Evolutionary conservation across 1,140 invertebrate genomes (phyloP), one percentile per base, ranked within the genome.

Genomic region (Platyscapa corneri): DNA sequence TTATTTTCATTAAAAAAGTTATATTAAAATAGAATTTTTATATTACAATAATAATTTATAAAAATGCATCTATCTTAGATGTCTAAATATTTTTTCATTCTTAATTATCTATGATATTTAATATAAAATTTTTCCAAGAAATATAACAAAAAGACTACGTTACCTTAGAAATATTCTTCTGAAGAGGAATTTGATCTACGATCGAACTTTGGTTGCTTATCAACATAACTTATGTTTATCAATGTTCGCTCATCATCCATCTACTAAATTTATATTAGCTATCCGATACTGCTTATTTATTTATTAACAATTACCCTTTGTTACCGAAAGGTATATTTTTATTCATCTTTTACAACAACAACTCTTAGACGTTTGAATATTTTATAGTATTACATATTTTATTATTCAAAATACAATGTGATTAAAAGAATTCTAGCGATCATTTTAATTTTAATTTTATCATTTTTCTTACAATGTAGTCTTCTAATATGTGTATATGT

Each of bases 211-310:
- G 67, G 32, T 37, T 70, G 18, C 67, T 37, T 70, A 37, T 70
- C 32, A 37, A 16, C 37, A 42, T 74, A 74, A 74, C 23, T 42
- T 42, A 74, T n/a, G 23, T 74, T 74, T 74, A 74, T 74, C 70
- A n/a, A 27, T 42, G 14, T 27, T 74, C 37, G 0, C 34, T 37
- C 20, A 39, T 39, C 34, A 18, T 39, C 23, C 70, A 34, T 72
- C 34, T 20, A 6, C 23, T 23, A 12, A 39, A 5, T 42, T 32
- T 32, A 3, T 42, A 74, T 7, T 20, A 74, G 70, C 8, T 42
- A 74, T 74, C 70, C 3, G 16, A 18, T 42, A n/a, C 7, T 74
- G 27, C 37, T 74, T 74, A 74, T 42, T 74, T 74, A 23, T 42
- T 42, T 42, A 74, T 23, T 42, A 37, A 12, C 23, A 74, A 7